These are phyloP conservation scores for Meganola albula DNA, from an alignment of 2,888 invertebrate genomes.

Conservation along the genomic window DNA sequence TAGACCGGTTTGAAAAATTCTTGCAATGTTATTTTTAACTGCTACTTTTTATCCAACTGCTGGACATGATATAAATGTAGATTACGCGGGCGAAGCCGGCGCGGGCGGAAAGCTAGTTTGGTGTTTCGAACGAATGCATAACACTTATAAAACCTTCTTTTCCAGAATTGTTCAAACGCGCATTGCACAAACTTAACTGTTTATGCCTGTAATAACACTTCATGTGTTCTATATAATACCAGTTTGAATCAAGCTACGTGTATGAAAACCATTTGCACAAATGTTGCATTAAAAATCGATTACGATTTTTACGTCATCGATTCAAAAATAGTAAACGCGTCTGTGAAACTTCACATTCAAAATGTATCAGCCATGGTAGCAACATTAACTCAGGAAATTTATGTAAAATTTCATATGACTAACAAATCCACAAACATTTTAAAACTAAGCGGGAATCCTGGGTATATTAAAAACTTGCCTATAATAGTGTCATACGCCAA, in stretches of 20 bases:
- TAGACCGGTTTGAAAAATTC: too few species aligned
- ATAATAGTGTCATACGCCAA: slow-evolving; percentile 64
- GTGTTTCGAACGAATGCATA: too few species aligned
- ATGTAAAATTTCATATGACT: slow-evolving; percentile 47
- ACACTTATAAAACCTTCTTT: slow-evolving; percentile 25
- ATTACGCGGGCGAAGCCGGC: too few species aligned
- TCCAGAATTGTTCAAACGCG: slow-evolving; percentile 59
- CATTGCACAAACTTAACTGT: slow-evolving; percentile 60
- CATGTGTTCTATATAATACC: slow-evolving; percentile 47
- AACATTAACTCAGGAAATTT: slow-evolving; percentile 48
- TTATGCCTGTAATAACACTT: slow-evolving; percentile 39
- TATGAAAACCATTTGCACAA: slow-evolving; percentile 45
- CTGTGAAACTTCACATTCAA: slow-evolving; percentile 45
- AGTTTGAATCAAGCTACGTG: slow-evolving; percentile 49
- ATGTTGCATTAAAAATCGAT: slow-evolving; percentile 50
- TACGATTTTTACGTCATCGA: slow-evolving; percentile 54
- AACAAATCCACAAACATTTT: slow-evolving; percentile 46
- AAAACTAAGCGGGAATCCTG: slow-evolving; percentile 84
- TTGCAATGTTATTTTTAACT: too few species aligned
- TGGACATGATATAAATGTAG: too few species aligned
- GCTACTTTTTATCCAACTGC: too few species aligned
- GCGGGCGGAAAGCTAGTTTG: too few species aligned
- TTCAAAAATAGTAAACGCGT: slow-evolving; percentile 50
- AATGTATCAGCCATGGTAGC: slow-evolving; percentile 35
- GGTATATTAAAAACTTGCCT: slow-evolving; percentile 82